Evolutionary conservation across 35 echinoderm and acorn worm species (phyloP), one percentile per base, ranked within the genome.

Genomic region (Chiridota heheva): DNA sequence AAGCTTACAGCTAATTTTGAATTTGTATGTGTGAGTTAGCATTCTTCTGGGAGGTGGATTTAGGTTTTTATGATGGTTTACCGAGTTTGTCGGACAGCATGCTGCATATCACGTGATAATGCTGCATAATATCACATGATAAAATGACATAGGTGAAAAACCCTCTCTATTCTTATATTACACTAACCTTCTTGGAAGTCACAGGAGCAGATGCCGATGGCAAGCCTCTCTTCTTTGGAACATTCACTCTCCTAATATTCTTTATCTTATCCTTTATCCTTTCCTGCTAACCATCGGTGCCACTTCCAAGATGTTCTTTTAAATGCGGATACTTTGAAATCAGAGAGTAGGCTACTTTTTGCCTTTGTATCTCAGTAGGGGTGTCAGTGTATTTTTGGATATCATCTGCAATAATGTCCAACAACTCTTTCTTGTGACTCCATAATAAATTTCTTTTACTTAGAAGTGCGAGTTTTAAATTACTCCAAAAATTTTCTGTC

Each of bases 231-330:
- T 71, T 42, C 36, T 71, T 71, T 28, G 63, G 8, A 7, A 0
- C 15, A 36, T 78, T 78, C 7, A 35, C 36, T 78, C 74, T 78
- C 24, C 74, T 53, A 1, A 78, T 33, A 22, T 78, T 78, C n/a
- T n/a, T n/a, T 56, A 59, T 78, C 40, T 78, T 78, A 36, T 78
- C 74, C 10, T 36, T 2, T 2, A 81, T 42, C 40, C 56, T 48
- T 41, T 81, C 77, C 77, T 81, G 30, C 77, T 60, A 81, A 2
- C 77, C 77, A 81, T 81, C 77, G 15, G 77, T 64, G 42, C 77
- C 77, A 81, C 77, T 81, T 4, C 77, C 77, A 26, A 64, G 29
- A 44, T 17, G 31, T 61, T 81, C 77, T 42, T 29, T 81, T 26
- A 81, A 24, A 28, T 44, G 32, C 13, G 57, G 57, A 45, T 81